A percentile compares a stretch with the other conserved stretches of the same genome.
These are phyloP conservation scores for Macrostomum lignano DNA, from an alignment of 1,140 invertebrate species.

Conservation along the genomic window DNA sequence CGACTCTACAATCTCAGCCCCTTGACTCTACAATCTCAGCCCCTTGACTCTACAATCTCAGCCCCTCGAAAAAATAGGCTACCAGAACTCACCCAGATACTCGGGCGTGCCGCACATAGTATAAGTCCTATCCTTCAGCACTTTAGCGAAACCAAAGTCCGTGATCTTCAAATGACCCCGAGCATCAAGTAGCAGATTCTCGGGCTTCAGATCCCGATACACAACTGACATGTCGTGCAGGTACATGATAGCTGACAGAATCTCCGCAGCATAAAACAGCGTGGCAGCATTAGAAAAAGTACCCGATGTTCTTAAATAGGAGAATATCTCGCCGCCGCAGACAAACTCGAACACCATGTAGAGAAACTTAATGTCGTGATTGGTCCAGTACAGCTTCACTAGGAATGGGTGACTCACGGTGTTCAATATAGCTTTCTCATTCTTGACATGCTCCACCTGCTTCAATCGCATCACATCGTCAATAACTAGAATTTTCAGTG, in stretches of 20 bases:
- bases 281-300: conserved; percentile 53
- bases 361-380: conserved; percentile 48
- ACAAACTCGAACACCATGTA: conserved; percentile 78
- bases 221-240: conserved; percentile 37
- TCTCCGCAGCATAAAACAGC: conserved; percentile 74
- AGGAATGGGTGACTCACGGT: conserved; percentile 63
- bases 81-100: no score
- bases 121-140: conserved; percentile 53
- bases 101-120: no score
- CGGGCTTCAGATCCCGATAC: conserved; percentile 46
- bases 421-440: conserved; percentile 60
- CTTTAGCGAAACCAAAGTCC: conserved; percentile 87
- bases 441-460: conserved; percentile 63
- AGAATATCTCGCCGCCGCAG: conserved; percentile 64
- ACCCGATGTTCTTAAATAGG: conserved; percentile 66
- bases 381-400: conserved; percentile 69
- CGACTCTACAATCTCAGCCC: no score
- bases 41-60: no score
- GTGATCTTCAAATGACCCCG: conserved; percentile 83
- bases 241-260: conserved; percentile 67
- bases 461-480: conserved; percentile 65
- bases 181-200: conserved; percentile 61
- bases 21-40: no score
- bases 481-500: conserved; percentile 82
- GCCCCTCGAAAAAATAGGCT: no score